Percentiles rank a stretch among this genome's conserved stretches.
phyloP scores from a whole-genome alignment of 2,797 vertebrate species.

The Eremophila alpestris region DNA sequence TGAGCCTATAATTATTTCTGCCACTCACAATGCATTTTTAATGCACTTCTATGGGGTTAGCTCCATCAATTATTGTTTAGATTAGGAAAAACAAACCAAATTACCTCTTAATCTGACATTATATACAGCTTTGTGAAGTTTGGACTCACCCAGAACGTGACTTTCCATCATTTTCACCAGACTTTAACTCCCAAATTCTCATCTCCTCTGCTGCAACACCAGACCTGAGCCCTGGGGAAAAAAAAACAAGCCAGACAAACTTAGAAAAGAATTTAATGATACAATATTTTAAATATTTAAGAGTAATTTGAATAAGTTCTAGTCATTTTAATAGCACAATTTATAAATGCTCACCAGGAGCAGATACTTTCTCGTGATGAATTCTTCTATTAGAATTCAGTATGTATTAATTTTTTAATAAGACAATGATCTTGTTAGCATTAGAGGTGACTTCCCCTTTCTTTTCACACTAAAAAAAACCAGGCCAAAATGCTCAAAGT shows the following conservation, averaged over 20 bases:
- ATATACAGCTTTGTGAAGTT: not conserved
- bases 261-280: not conserved
- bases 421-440: slow-evolving; percentile 4
- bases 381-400: slow-evolving; percentile 24
- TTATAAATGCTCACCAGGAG: slow-evolving; percentile 4
- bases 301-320: not conserved
- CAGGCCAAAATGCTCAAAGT: not conserved
- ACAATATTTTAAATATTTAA: slow-evolving; percentile 43
- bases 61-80: not conserved
- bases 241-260: not conserved
- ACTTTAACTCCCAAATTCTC: not conserved
- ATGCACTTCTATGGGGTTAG: not conserved
- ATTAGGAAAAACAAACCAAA: not conserved
- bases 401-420: slow-evolving; percentile 46
- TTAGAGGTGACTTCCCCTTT: slow-evolving; percentile 28
- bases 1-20: not conserved
- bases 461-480: not conserved
- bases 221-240: not conserved
- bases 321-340: slow-evolving; percentile 43
- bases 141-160: not conserved
- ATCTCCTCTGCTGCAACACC: not conserved
- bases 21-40: not conserved
- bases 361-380: not conserved
- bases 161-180: not conserved
- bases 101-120: not conserved